Evolutionary conservation across 2,113 vertebrate species (phyloP), one percentile per base, ranked within the genome.

Genomic region (Nicator chloris): DNA sequence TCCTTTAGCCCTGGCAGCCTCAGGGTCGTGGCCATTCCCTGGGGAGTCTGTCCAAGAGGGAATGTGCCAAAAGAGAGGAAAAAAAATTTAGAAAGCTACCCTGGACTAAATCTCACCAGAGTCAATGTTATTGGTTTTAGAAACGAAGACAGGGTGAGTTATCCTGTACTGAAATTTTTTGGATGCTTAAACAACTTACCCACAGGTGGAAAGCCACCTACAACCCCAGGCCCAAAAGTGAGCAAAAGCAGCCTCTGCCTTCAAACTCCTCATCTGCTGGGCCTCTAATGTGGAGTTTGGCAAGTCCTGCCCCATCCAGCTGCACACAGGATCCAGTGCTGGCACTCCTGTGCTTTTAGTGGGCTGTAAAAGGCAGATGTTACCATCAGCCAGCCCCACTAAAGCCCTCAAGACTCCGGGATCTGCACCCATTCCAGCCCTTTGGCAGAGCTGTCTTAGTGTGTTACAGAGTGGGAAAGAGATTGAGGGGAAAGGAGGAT

Each of bases 21-120:
- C 1, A 0, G 45, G 33, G 33, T 18, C 0, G 0, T 51, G 27
- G 0, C 44, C 51, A 33, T 28, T 37, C 59, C 86, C 77, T 33
- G 44, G 27, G 6, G 27, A 65, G 18, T 4, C 10, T 72, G 42
- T 15, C 4, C 59, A 44, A 50, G n/a, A 45, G 20, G 7, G 15
- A 75, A 51, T 6, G 3, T 61, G 50, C 18, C 5, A 60, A 65
- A 84, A 93, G 11, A 50, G 13, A 10, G 19, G 3, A 22, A 42
- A 54, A 49, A 59, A 23, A 8, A 8, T 0, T 15, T 11, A 45
- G 39, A 76, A 78, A 85, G 1, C 17, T 7, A 19, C 27, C 4
- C 12, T 9, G 24, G 28, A 13, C 10, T 51, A 47, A 77, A 39
- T 9, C 1, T 68, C 51, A 28, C 42, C 57, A 54, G 23, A 56